Percentiles rank a stretch among this genome's conserved stretches.
Conservation (phyloP, 2,888 invertebrate genomes). For the Calameuta pallipes region DNA sequence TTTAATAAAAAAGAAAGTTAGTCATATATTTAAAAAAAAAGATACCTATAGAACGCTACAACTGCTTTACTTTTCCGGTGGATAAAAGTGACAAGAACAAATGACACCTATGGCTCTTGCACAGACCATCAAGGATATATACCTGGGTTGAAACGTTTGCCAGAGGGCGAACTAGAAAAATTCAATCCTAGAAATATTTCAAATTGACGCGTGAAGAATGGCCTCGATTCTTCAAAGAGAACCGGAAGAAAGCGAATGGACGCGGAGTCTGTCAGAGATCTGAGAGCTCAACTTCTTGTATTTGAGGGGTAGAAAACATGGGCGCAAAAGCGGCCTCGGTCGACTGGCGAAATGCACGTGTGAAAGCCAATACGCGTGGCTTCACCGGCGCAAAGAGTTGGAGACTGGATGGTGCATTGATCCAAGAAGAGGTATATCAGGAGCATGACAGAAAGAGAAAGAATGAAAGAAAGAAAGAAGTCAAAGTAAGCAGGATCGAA, state of each 20-base stretch:
- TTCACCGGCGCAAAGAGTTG: neutral
- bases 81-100: neutral
- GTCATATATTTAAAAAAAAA: neutral
- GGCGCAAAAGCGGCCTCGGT: neutral
- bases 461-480: neutral
- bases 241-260: neutral
- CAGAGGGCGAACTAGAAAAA: neutral
- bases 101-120: neutral
- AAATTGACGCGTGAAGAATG: neutral
- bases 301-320: neutral
- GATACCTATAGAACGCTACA: neutral
- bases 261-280: neutral
- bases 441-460: constrained; percentile 26
- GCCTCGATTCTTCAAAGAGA: neutral
- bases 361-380: neutral
- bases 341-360: neutral
- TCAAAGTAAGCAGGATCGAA: neutral
- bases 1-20: neutral
- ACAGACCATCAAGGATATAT: neutral
- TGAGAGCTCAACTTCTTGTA: neutral
- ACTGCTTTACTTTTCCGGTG: neutral
- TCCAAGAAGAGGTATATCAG: constrained; percentile 18
- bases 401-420: constrained; percentile 20
- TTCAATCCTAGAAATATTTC: neutral
- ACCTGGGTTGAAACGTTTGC: neutral